Evolutionary conservation across 2,888 invertebrate genomes (phyloP), one percentile per base, ranked within the genome.

Genomic region (Megaustenia siamemsis): DNA sequence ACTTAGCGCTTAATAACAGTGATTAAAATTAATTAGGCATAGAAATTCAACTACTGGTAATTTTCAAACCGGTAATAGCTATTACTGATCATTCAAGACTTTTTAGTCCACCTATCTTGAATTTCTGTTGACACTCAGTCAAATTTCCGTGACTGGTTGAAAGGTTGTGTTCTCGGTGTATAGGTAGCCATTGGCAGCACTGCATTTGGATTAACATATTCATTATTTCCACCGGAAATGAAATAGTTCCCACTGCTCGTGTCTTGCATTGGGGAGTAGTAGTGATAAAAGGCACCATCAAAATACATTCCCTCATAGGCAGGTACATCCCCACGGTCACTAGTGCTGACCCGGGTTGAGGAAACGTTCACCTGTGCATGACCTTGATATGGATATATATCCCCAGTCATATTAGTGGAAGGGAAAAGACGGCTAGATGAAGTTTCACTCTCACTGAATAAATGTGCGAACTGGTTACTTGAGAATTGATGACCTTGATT

Each of bases 171-270:
- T 28, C 82, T 53, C 5, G 82, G 75, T 21, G 40, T 77, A 32
- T 69, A 77, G 4, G 83, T 69, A 18, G 84, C 66, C 49, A 84
- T 71, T 5, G 84, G 80, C 28, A 84, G 2, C 10, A 84, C 84
- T 28, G 84, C 84, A 66, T 80, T 84, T 43, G 84, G 84, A 40
- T 80, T 84, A 1, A 84, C 84, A 66, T 84, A 84, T 12, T 84
- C 80, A 10, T 18, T 75, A 28, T 28, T 53, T 8, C 76, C 60
- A 35, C 71, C 56, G 15, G 63, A 49, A 12, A 71, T 12, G 40
- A 69, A 84, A 24, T 60, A 75, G 68, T 53, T 79, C 21, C 79
- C 73, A 43, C 38, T 73, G 38, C 45, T 75, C 8, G 84, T 66
- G 45, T 84, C 80, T 56, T 84, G 80, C 24, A 84, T 24, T 15